phyloP scores from a whole-genome alignment of 2,888 invertebrate genomes.

The Carabus problematicus region DNA sequence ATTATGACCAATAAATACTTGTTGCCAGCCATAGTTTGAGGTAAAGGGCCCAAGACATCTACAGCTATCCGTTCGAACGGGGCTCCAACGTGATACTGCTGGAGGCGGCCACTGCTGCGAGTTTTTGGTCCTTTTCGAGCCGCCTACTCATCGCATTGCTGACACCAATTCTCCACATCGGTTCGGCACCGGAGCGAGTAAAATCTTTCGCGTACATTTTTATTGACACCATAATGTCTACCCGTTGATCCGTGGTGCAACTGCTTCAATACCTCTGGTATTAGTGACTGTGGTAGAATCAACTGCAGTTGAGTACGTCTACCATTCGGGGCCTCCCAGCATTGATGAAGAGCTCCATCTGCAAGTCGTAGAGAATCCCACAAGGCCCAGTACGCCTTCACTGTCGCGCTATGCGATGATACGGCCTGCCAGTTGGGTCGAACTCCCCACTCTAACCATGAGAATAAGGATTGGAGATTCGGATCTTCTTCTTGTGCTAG shows the following conservation, averaged over 20 bases:
- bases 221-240: background rate
- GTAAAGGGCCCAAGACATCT: background rate
- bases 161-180: conserved; percentile 6
- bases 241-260: background rate
- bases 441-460: background rate
- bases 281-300: background rate
- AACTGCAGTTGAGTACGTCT: background rate
- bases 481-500: conserved; percentile 7
- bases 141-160: background rate
- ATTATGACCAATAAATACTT: background rate
- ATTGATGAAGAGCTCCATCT: background rate
- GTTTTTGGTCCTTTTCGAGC: background rate
- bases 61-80: conserved; percentile 16
- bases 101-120: background rate
- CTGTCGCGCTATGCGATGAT: background rate
- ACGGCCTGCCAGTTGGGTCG: background rate
- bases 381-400: background rate
- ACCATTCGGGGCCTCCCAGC: background rate
- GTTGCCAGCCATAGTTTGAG: background rate
- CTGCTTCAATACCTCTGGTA: background rate
- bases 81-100: background rate
- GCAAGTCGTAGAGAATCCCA: background rate
- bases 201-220: conserved; percentile 6
- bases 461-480: background rate
- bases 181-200: conserved; percentile 1